These are phyloP conservation scores for Andrena camellia DNA, from an alignment of 2,888 invertebrate species.

Conservation along the genomic window DNA sequence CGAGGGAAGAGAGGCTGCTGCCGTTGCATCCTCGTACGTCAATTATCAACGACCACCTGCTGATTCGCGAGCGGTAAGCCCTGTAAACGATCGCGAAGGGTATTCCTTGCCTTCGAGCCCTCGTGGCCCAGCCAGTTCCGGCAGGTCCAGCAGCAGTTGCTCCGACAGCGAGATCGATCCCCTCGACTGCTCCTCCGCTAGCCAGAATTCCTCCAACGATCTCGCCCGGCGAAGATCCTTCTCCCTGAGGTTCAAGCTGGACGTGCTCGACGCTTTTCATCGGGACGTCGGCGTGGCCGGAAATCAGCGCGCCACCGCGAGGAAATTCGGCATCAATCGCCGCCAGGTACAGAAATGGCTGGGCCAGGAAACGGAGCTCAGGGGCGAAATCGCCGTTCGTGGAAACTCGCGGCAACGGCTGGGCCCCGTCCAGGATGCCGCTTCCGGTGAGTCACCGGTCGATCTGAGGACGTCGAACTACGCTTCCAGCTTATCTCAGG, in stretches of 20 bases:
- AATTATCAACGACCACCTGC: constrained; percentile 73
- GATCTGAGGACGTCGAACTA: constrained; percentile 79
- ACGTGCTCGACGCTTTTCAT: constrained; percentile 86
- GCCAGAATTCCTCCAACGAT: constrained; percentile 61
- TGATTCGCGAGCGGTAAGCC: constrained; percentile 71
- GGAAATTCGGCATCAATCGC: constrained; percentile 86
- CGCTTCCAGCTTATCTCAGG: constrained; percentile 70
- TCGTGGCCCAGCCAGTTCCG: constrained; percentile 73
- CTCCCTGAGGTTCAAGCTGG: constrained; percentile 85
- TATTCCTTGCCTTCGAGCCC: constrained; percentile 78
- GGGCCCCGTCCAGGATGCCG: constrained; percentile 77
- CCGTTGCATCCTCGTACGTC: constrained; percentile 47
- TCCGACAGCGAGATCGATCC: constrained; percentile 82
- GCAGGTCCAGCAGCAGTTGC: constrained; percentile 77
- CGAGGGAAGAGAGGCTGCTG: constrained; percentile 53
- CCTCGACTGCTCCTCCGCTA: constrained; percentile 73
- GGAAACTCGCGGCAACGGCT: constrained; percentile 83
- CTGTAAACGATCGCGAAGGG: constrained; percentile 63
- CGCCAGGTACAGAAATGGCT: constrained; percentile 87
- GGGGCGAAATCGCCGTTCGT: constrained; percentile 81
- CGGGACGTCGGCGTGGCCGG: constrained; percentile 84
- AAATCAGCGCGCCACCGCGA: constrained; percentile 86
- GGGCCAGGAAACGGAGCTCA: constrained; percentile 84
- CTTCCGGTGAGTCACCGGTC: constrained; percentile 77
- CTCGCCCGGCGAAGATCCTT: constrained; percentile 84